Conservation (phyloP, 2,113 vertebrate genomes). For the Eudyptes chrysolophus region DNA sequence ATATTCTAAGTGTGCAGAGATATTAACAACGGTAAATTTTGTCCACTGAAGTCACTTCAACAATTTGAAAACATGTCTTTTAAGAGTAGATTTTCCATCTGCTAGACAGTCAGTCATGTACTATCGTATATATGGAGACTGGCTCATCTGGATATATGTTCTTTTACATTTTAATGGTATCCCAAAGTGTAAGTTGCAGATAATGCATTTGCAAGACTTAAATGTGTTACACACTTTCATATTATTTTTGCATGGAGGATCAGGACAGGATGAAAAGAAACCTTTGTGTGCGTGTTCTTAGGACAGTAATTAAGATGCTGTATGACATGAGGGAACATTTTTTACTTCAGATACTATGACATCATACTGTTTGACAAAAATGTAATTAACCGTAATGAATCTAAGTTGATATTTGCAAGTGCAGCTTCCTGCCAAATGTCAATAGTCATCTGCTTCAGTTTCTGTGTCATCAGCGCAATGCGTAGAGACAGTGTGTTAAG, state of each 20-base stretch:
- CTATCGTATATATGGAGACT: background rate
- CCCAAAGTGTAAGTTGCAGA: background rate
- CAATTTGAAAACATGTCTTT: background rate
- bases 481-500: background rate
- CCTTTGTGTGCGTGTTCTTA: background rate
- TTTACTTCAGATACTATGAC: background rate
- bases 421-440: background rate
- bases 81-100: background rate
- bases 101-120: background rate
- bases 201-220: background rate
- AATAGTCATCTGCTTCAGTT: background rate
- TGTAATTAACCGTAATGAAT: background rate
- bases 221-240: background rate
- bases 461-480: background rate
- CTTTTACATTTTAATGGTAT: background rate
- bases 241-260: background rate
- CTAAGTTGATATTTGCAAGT: background rate
- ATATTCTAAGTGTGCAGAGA: background rate
- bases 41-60: background rate
- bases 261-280: background rate
- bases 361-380: slow-evolving; percentile 30
- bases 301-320: background rate
- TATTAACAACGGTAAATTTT: background rate
- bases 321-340: background rate
- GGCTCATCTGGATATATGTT: background rate